Base-by-base conservation (phyloP, 1,140 invertebrate genomes). In the Contarinia nasturtii region DNA sequence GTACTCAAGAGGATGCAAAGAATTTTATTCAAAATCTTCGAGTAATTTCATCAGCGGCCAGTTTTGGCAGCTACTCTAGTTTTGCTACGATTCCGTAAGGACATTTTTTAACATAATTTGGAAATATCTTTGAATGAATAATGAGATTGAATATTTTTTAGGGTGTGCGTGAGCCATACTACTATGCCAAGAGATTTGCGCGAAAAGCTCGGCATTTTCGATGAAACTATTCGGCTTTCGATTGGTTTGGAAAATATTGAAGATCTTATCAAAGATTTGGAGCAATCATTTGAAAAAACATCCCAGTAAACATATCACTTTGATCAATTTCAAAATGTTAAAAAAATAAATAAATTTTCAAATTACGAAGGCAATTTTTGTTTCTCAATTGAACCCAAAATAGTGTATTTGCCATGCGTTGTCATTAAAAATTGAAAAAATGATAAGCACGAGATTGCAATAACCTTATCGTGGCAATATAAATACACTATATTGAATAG, bases 1-100 rank as follows among this genome's bases (percentile, higher is more conserved):
- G 80, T 8, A 74, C 69, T 14, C 46, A 72, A 8, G 59, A 72
- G 17, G 70, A 83, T 54, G 69, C 80, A 0, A 57, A 58, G 15
- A 79, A 70, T 49, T 91, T 97, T 57, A 65, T 91, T n/a, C 71
- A 72, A 53, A 61, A 73, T 2, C 61, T 91, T 4, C 82, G 87
- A 69, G 49, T 88, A 12, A 85, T 95, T 58, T 78, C 73, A 2
- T 93, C 15, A 90, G 91, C n/a, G 89, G 92, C n/a, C 63, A 92
- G 87, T 65, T 71, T 96, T 20, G 92, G 92, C 47, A 89, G 89
- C 41, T 90, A 10, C 22, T 7, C 4, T 3, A 45, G 44, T 15
- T 33, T 45, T 14, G 19, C 19, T n/a, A 14, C 7, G 11, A 33
- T 34, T 10, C 44, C 44, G 44, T 45, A 33, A 27, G 21, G 10